These are phyloP conservation scores for Taeniopygia guttata DNA, from an alignment of 2,797 vertebrate genomes.

Conservation along the genomic window DNA sequence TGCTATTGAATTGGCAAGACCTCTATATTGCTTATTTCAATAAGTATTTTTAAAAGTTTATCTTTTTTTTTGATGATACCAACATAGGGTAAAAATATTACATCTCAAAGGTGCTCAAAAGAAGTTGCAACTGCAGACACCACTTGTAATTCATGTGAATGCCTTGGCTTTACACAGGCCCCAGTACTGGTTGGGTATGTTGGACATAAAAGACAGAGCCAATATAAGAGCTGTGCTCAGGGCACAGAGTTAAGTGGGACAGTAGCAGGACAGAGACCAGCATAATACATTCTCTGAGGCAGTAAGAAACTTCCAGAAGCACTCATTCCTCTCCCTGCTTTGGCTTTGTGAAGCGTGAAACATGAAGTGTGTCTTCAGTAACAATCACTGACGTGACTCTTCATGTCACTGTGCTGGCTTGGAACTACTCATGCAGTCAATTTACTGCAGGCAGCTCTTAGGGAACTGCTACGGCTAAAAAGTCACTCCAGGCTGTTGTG, in stretches of 20 bases:
- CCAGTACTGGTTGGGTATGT: neutral
- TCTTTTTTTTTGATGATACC: neutral
- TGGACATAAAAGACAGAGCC: neutral
- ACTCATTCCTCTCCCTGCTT: neutral
- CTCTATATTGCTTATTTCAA: neutral
- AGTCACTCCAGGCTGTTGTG: neutral
- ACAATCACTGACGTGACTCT: neutral
- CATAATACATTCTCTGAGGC: neutral
- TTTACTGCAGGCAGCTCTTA: neutral
- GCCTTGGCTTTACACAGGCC: neutral
- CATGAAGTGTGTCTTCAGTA: neutral
- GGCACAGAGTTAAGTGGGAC: neutral
- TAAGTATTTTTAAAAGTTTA: neutral
- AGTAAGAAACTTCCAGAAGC: neutral
- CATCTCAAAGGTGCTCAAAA: neutral
- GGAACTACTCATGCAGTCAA: neutral
- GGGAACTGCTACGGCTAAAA: neutral
- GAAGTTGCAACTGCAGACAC: neutral
- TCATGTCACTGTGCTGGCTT: neutral
- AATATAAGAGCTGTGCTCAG: neutral
- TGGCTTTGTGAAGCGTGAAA: neutral
- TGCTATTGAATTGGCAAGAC: neutral
- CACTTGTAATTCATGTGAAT: rapidly evolving
- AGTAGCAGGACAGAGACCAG: neutral
- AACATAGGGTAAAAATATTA: neutral